Base-by-base conservation (phyloP, 2,888 invertebrate genomes). In the Hipparchia semele region DNA sequence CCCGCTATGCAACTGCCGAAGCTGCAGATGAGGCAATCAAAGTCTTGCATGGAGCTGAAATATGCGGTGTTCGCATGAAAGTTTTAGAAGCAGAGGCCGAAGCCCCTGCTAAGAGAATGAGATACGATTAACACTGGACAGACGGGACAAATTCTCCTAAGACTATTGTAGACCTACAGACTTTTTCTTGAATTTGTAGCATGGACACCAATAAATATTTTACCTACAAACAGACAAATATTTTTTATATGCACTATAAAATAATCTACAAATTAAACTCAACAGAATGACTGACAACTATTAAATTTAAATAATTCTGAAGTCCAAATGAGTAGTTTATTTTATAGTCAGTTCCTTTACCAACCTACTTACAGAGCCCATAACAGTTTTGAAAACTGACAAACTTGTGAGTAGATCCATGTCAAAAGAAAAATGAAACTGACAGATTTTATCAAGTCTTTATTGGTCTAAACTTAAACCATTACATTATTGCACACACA, bases 31-130 rank as follows among this genome's bases (percentile, higher is more conserved):
- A 95, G 80, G 98, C 98, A 1, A 97, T 97, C 65, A 81, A 72
- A 65, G 77, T 76, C 0, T 89, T 99, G 64, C 98, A 99, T 85
- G 98, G 98, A 9, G 97, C 98, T 74, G 98, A 98, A 87, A 95
- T 99, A 73, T 97, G 97, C 82, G 98, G 98, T 45, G 96, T 97
- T 45, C 95, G 98, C 76, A 94, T 99, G 70, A 97, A 98, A 94
- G 98, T 99, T 6, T 92, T 98, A 88, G 96, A 97, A 86, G 98
- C 99, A 0, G 98, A 98, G 82, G 81, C 79, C 8, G 90, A 90
- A 78, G 82, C 81, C 56, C 82, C 85, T 70, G 78, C 85, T 68
- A 91, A 88, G 76, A 87, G 85, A 79, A 81, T 79, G 73, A 84
- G 80, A 82, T 80, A 78, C 76, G 79, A 83, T 39, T 77, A 76